Conservation (phyloP, 2,888 invertebrate species). For the Diarsia mendica region DNA sequence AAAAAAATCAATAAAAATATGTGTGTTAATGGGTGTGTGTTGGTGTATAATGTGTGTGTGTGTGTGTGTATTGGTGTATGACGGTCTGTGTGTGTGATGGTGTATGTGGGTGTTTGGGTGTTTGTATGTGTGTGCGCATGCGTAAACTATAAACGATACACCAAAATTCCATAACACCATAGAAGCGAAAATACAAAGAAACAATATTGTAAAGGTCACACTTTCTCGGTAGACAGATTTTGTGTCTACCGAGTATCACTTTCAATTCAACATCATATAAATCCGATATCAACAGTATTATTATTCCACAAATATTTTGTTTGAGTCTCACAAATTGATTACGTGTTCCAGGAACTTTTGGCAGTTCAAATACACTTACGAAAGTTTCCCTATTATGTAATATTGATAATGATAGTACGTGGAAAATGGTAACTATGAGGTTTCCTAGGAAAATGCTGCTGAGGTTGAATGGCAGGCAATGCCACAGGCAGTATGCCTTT, state of each 20-base stretch:
- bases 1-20: too few species aligned
- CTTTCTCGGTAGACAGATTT: background rate
- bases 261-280: constrained; percentile 22
- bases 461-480: background rate
- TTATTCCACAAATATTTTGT: constrained; percentile 25
- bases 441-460: background rate
- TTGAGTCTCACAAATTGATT: constrained; percentile 12
- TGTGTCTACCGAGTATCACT: background rate
- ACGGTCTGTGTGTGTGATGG: too few species aligned
- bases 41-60: too few species aligned
- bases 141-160: too few species aligned
- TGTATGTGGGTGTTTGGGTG: too few species aligned
- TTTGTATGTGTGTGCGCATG: too few species aligned
- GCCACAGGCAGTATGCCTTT: background rate
- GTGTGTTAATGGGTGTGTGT: too few species aligned
- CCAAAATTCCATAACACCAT: background rate
- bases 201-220: background rate
- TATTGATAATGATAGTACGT: background rate
- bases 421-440: background rate
- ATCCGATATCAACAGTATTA: constrained; percentile 19
- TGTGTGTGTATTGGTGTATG: too few species aligned
- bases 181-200: background rate
- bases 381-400: background rate
- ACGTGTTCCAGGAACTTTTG: constrained; percentile 14
- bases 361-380: background rate